Evolutionary conservation across 2,113 vertebrate species (phyloP), one percentile per base, ranked within the genome.

Genomic region (Chlorodrepanis virens): DNA sequence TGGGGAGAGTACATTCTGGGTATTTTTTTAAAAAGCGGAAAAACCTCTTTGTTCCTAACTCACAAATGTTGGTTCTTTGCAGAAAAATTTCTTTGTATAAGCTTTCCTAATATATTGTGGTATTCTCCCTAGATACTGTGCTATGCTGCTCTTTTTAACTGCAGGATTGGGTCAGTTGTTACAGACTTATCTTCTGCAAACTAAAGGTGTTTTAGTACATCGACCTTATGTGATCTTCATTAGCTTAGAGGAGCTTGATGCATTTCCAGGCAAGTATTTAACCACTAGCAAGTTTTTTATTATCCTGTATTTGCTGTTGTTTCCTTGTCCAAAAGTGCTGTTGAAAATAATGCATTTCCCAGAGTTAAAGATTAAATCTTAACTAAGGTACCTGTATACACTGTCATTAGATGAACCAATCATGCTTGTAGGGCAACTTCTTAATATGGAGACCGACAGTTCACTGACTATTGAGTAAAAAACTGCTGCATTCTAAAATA

Each of bases 131-230:
- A 98, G 98, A 44, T 98, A 98, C 52, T 98, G 97, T 69, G 98
- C 98, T 44, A 92, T 94, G 95, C 74, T 98, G 96, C 27, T 98
- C 29, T 57, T 98, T 90, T 54, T 98, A 91, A 96, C 96, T 28
- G 97, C 74, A 60, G 98, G 98, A 42, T 44, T 98, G 88, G 98
- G 98, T 19, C 98, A 98, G 75, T 90, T 98, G 53, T 90, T 98
- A 61, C 49, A 89, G 85, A 54, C 13, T 0, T 91, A 97, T 47
- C 96, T 98, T 69, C 79, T 87, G 9, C 93, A 96, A 68, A 96
- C 39, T 6, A 12, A 61, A 5, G 18, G 10, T 22, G 14, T 64
- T 24, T 68, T 98, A 85, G 33, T 70, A 8, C 98, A 95, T 91
- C 97, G 98, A 54, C 93, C 98, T 54, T 94, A 80, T 12, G 16